Conservation (phyloP, 2,888 invertebrate species). For the Callosobruchus maculatus region DNA sequence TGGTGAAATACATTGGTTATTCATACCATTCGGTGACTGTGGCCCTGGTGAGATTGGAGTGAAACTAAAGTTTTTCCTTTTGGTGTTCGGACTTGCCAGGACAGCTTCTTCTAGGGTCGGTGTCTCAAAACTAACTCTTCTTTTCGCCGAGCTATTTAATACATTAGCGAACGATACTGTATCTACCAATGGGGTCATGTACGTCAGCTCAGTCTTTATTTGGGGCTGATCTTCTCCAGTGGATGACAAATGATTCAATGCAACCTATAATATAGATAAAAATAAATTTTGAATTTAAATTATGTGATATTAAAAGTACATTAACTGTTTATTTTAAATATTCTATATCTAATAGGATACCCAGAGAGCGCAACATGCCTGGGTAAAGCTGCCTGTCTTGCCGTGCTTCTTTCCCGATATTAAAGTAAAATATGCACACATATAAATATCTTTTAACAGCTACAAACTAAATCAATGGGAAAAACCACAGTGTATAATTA, state of each 20-base stretch:
- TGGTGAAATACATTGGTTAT: conserved; percentile 27
- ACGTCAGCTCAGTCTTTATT: conserved; percentile 6
- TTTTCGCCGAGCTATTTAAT: conserved; percentile 31
- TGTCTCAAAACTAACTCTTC: conserved; percentile 59
- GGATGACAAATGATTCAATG: not conserved
- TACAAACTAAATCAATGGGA: too few species aligned
- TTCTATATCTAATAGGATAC: too few species aligned
- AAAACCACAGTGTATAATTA: too few species aligned
- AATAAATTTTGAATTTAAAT: not conserved
- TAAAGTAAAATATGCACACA: too few species aligned
- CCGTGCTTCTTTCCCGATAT: too few species aligned
- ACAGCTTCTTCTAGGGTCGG: conserved; percentile 40
- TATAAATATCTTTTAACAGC: too few species aligned
- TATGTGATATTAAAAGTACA: too few species aligned
- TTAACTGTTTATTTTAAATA: too few species aligned
- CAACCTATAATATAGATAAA: not conserved
- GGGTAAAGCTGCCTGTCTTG: too few species aligned
- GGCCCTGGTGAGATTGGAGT: conserved; percentile 82
- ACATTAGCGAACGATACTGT: conserved; percentile 13
- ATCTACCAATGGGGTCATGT: conserved; percentile 14
- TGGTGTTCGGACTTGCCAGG: conserved; percentile 72
- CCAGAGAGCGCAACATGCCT: too few species aligned
- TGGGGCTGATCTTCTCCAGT: not conserved
- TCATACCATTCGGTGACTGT: conserved; percentile 53
- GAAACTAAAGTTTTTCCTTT: conserved; percentile 78